These are phyloP conservation scores for Helicorthomorpha holstii DNA, from an alignment of 1,140 invertebrate genomes.

Conservation along the genomic window DNA sequence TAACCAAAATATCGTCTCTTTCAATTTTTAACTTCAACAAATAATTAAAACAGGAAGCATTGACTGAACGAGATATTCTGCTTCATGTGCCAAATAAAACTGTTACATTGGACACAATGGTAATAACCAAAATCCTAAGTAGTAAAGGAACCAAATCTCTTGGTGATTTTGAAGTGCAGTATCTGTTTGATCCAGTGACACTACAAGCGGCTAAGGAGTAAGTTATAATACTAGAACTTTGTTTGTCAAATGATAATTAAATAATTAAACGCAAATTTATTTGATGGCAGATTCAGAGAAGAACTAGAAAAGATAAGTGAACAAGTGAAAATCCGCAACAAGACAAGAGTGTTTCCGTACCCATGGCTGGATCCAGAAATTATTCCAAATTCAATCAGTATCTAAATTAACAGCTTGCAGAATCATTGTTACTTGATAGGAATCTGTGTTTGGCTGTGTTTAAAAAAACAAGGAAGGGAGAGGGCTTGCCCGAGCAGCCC, in stretches of 20 bases:
- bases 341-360: constrained; percentile 20
- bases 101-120: constrained; percentile 30
- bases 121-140: constrained; percentile 31
- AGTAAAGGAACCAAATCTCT: constrained; percentile 27
- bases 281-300: constrained; percentile 24
- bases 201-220: constrained; percentile 27
- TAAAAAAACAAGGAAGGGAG: no score
- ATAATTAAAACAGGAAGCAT: constrained; percentile 16
- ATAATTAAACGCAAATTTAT: no score
- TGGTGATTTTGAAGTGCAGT: constrained; percentile 33
- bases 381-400: constrained; percentile 30
- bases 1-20: no score
- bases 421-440: no score
- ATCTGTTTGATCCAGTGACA: constrained; percentile 28
- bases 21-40: no score
- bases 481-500: no score
- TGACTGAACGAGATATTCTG: constrained; percentile 25
- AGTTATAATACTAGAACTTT: constrained; percentile 19
- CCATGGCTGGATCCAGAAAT: constrained; percentile 26
- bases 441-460: no score
- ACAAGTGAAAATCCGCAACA: constrained; percentile 23
- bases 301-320: constrained; percentile 22
- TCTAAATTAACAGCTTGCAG: no score
- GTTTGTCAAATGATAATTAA: no score
- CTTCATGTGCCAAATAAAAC: constrained; percentile 24